Conservation (phyloP, 1,140 invertebrate species). For the Drosophila teissieri region DNA sequence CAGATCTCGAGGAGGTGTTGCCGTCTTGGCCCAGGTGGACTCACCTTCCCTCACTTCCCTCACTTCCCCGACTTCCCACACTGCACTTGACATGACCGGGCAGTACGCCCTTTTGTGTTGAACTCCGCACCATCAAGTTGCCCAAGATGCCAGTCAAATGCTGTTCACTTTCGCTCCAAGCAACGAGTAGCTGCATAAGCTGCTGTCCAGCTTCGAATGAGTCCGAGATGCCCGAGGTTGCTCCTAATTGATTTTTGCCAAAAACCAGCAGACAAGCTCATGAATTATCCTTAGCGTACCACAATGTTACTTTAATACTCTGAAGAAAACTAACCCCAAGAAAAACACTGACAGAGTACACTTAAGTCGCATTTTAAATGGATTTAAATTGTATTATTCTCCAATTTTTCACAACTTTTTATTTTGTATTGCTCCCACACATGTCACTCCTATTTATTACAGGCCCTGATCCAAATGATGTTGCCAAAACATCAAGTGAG, state of each 20-base stretch:
- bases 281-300: slow-evolving; percentile 9
- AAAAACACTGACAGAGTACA: no score
- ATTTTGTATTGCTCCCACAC: neutral
- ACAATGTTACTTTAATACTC: neutral
- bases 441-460: slow-evolving; percentile 7
- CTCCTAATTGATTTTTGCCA: slow-evolving; percentile 28
- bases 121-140: slow-evolving; percentile 20
- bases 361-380: no score
- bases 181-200: slow-evolving; percentile 25
- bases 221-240: neutral
- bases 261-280: slow-evolving; percentile 8
- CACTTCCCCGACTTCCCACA: no score
- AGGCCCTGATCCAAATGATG: slow-evolving; percentile 2
- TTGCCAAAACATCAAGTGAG: slow-evolving; percentile 6
- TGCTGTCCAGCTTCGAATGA: slow-evolving; percentile 12
- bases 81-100: slow-evolving; percentile 32
- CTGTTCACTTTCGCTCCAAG: slow-evolving; percentile 15
- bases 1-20: neutral
- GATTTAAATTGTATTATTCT: no score
- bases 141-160: slow-evolving; percentile 34
- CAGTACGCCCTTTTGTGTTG: slow-evolving; percentile 4
- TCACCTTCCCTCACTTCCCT: slow-evolving; percentile 15
- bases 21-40: neutral
- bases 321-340: neutral
- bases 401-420: no score